Conservation (phyloP, 2,113 vertebrate genomes). For the Pachypanchax playfairii region DNA sequence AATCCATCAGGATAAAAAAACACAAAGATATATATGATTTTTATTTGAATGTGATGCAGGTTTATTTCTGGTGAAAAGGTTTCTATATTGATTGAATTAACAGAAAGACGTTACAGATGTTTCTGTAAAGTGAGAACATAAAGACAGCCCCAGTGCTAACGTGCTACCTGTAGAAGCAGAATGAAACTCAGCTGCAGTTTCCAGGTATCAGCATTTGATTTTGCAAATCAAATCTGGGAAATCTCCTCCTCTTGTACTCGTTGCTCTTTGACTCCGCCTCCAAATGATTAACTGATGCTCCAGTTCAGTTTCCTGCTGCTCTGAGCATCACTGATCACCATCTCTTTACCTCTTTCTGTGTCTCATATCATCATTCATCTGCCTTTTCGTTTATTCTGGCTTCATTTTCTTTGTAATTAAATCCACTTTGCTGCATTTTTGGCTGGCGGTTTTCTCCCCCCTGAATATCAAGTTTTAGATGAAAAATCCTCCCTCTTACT, state of each 20-base stretch:
- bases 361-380: slow-evolving; percentile 17
- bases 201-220: neutral
- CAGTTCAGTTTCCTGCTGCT: slow-evolving; percentile 2
- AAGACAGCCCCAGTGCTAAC: too few relatives aligned
- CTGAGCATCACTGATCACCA: neutral
- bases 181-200: neutral
- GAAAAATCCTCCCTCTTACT: slow-evolving; percentile 18
- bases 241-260: neutral
- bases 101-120: too few relatives aligned
- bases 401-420: slow-evolving; percentile 23
- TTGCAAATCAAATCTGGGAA: neutral
- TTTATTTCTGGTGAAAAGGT: too few relatives aligned
- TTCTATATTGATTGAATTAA: too few relatives aligned
- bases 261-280: neutral
- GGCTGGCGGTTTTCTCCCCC: neutral
- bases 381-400: slow-evolving; percentile 13
- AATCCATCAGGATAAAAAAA: neutral
- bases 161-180: neutral
- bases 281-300: slow-evolving; percentile 1
- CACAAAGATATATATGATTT: too few relatives aligned
- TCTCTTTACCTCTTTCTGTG: neutral
- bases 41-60: too few relatives aligned
- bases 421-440: slow-evolving; percentile 12
- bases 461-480: slow-evolving; percentile 13
- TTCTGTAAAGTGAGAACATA: too few relatives aligned